Evolutionary conservation across 1,140 invertebrate species (phyloP).

Genomic region (Tyrophagus putrescentiae): DNA sequence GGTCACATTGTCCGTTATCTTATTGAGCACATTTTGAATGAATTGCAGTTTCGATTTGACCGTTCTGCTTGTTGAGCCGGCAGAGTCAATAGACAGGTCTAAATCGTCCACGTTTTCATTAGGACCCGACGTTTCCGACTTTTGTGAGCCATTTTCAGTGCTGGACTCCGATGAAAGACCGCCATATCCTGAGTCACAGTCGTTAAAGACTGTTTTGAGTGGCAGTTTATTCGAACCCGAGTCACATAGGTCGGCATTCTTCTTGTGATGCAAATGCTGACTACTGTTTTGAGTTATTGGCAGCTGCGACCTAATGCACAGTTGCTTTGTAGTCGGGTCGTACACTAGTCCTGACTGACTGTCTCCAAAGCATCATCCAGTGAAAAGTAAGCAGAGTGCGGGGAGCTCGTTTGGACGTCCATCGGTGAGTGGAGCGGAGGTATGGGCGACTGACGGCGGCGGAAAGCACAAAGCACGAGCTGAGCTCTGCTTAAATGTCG

Average conservation of each 20-base stretch:
- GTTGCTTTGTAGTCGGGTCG: conserved; percentile 2
- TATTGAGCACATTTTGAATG: neutral
- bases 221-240: neutral
- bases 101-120: conserved; percentile 11
- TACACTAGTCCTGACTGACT: neutral
- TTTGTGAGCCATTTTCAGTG: neutral
- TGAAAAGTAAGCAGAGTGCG: neutral
- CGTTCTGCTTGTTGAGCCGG: neutral
- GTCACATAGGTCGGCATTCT: neutral
- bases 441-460: no score
- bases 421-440: no score
- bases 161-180: neutral
- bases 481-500: no score
- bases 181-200: neutral
- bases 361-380: neutral
- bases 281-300: neutral
- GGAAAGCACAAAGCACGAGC: no score
- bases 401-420: neutral
- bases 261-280: no score
- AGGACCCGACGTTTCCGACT: neutral
- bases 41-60: neutral
- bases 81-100: neutral
- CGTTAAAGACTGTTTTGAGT: conserved; percentile 7
- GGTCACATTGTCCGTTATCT: neutral
- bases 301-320: conserved; percentile 6